Evolutionary conservation across 1,140 invertebrate species (phyloP), one percentile per base, ranked within the genome.

Genomic region (Leguminivora glycinivorella): DNA sequence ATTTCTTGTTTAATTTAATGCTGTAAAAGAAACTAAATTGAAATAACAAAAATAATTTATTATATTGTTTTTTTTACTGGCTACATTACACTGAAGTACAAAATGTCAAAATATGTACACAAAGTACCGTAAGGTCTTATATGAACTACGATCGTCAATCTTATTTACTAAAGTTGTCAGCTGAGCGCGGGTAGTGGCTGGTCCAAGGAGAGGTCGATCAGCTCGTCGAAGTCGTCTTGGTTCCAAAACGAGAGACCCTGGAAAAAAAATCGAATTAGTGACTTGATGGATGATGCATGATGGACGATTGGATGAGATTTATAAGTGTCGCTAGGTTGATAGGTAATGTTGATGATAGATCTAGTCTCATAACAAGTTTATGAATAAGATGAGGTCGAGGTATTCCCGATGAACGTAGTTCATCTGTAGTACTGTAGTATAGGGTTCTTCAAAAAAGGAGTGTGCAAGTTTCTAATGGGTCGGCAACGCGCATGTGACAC

Each of bases 151-250:
- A 14, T 67, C 17, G 19, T 34, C 47, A 9, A 52, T 52, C 47
- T 52, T 67, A 38, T 38, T 17, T 38, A 29, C 34, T 34, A 52
- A 52, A 10, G 17, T 38, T 72, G 79, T 84, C 76, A 88, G 68
- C 81, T 85, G 63, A 83, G 83, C 1, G 82, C 74, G 0, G 86
- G 83, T 40, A 90, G 67, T 0, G 76, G 82, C 0, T 84, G 81
- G 24, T 90, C 88, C 87, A 89, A 88, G 2, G 88, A 86, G 74
- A 89, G 77, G 72, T 90, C 88, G 10, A 90, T 87, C 0, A 90
- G 72, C 1, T 90, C 88, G 40, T 90, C 87, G 14, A 90, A 87
- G 71, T 90, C 85, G 0, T 90, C 87, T 0, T 82, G 73, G 72
- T 83, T 87, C 85, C 87, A 89, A 69, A 89, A 89, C 24, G 88